A percentile compares a stretch with the other conserved stretches of the same genome.
Conservation (phyloP, 2,113 vertebrate genomes). For the Thomomys bottae region DNA sequence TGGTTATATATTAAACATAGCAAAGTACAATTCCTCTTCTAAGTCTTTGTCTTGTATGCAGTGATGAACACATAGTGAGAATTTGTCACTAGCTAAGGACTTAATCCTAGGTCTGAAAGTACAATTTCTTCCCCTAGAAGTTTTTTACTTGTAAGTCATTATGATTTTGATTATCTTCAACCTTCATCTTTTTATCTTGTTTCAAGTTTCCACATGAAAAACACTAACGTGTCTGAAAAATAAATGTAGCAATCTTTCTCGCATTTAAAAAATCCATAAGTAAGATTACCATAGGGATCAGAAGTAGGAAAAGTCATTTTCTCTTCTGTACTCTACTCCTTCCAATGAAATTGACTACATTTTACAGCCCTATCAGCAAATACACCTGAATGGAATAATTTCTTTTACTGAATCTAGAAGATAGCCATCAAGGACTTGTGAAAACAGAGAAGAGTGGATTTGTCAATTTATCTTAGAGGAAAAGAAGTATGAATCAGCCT, state of each 20-base stretch:
- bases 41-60: conserved; percentile 10
- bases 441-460: conserved; percentile 30
- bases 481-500: not conserved
- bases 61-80: not conserved
- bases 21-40: not conserved
- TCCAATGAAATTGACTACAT: not conserved
- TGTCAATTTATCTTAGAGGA: not conserved
- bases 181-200: not conserved
- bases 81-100: not conserved
- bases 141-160: conserved; percentile 15
- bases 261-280: conserved; percentile 49
- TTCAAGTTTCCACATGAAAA: conserved; percentile 38
- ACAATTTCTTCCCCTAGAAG: not conserved
- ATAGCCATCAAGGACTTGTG: conserved; percentile 35
- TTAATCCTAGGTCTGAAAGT: conserved; percentile 36
- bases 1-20: not conserved
- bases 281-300: not conserved
- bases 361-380: conserved; percentile 27
- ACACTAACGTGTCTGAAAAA: conserved; percentile 29
- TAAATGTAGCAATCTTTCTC: conserved; percentile 4
- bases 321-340: not conserved
- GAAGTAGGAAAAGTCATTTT: conserved; percentile 18
- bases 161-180: conserved; percentile 20
- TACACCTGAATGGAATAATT: not conserved
- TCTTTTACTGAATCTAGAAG: conserved; percentile 34